phyloP scores from a whole-genome alignment of 2,113 vertebrate species.

The Cichladusa arquata region DNA sequence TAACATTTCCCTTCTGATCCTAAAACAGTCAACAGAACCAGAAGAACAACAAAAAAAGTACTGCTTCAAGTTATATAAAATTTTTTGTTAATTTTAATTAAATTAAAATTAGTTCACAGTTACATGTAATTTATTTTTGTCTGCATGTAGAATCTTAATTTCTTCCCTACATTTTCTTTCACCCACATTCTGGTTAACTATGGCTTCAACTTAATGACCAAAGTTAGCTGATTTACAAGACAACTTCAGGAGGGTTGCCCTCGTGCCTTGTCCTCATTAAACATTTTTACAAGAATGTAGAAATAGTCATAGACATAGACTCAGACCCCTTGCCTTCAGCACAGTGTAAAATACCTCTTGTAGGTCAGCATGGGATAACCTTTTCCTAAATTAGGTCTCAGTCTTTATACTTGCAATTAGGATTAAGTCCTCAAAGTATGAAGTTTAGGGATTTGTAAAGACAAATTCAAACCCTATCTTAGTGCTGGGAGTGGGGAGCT shows the following conservation, averaged over 20 bases:
- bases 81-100: neutral
- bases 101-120: neutral
- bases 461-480: neutral
- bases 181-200: neutral
- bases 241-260: neutral
- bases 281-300: neutral
- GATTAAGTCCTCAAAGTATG: neutral
- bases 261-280: neutral
- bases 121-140: neutral
- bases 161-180: neutral
- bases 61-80: neutral
- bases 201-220: neutral
- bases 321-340: neutral
- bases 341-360: neutral
- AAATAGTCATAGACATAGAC: neutral
- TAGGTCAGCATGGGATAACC: neutral
- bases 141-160: neutral
- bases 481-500: neutral
- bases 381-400: neutral
- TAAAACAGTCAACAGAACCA: neutral
- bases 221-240: neutral
- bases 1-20: neutral
- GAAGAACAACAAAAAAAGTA: neutral
- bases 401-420: neutral
- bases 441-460: neutral